Base-by-base conservation (phyloP, 2,113 vertebrate genomes). In the Sylvia atricapilla region DNA sequence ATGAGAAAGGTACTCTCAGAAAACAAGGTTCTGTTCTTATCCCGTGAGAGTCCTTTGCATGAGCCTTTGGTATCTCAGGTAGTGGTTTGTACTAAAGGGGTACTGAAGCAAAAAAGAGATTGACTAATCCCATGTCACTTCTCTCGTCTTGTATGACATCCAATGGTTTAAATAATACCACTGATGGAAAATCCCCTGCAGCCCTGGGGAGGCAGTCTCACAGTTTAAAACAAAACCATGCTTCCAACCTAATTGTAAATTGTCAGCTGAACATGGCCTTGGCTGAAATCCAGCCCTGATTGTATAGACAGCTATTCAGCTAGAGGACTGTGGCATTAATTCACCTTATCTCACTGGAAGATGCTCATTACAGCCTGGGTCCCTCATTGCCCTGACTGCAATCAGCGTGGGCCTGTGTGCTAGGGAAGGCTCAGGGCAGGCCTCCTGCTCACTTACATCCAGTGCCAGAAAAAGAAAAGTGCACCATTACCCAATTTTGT, bases 261-360 rank as follows among this genome's bases (percentile, higher is more conserved):
- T 7, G 86, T 96, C 84, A 92, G 56, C 72, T 90, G 79, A 88
- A 66, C 68, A 23, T 0, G 0, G 56, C 55, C 64, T 80, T 97
- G 93, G 94, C 75, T 91, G 68, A 55, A 94, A 68, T 90, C 82
- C 87, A 90, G 35, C 64, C 59, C 72, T 68, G 63, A n/a, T n/a
- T 96, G 79, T 88, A 84, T 88, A 94, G 74, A 59, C 77, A 90
- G 70, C 78, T 76, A 72, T 94, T 82, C 74, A 76, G 0, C 5
- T 35, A 76, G 63, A 85, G 82, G 67, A 17, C 41, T 43, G 72
- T 35, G 47, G 27, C 37, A 35, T 10, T 30, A 66, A 79, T 91
- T 66, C 72, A 44, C 68, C 82, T 94, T 93, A 33, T 69, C 79
- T 91, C 72, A 15, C 58, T 52, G 41, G 50, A 78, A 67, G 89